Evolutionary conservation across 2,797 vertebrate genomes (phyloP).

Genomic region (Parauchenoglanis ngamensis): DNA sequence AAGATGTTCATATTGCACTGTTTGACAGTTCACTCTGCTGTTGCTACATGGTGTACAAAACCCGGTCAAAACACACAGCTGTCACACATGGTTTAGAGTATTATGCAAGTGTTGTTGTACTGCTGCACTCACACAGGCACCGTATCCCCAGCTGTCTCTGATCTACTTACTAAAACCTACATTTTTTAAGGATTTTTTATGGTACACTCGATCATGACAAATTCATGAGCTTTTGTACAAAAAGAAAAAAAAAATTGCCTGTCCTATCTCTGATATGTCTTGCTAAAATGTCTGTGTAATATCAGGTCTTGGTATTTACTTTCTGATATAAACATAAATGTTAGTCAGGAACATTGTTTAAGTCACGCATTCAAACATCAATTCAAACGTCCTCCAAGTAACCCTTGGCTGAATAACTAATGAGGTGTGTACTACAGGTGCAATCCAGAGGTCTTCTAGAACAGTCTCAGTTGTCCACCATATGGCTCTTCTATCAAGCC

Average conservation of each 20-base stretch:
- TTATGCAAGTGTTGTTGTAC: slow-evolving; percentile 42
- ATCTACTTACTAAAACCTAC: slow-evolving; percentile 39
- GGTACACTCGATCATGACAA: slow-evolving; percentile 25
- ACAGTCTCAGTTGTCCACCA: background rate
- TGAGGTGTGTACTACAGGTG: slow-evolving; percentile 36
- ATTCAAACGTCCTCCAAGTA: slow-evolving; percentile 29
- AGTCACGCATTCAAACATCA: slow-evolving; percentile 17
- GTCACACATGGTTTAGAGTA: slow-evolving; percentile 54
- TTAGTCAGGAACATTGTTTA: background rate
- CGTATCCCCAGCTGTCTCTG: slow-evolving; percentile 39
- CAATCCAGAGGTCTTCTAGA: slow-evolving; percentile 27
- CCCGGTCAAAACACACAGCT: slow-evolving; percentile 50
- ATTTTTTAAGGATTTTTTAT: slow-evolving; percentile 20
- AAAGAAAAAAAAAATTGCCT: background rate
- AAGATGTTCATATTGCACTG: slow-evolving; percentile 28
- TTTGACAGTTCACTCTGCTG: slow-evolving; percentile 35
- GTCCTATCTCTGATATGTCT: slow-evolving; percentile 22
- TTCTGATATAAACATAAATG: slow-evolving; percentile 14
- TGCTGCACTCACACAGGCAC: slow-evolving; percentile 44
- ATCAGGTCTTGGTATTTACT: background rate
- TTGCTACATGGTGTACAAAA: slow-evolving; percentile 36
- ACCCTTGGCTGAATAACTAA: slow-evolving; percentile 28
- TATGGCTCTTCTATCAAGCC: slow-evolving; percentile 24
- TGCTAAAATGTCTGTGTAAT: slow-evolving; percentile 38
- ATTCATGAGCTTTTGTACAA: slow-evolving; percentile 31